A percentile compares a stretch with the other conserved stretches of the same genome.
These are phyloP conservation scores for Typhlomys cinereus DNA, from an alignment of 2,113 vertebrate species.

Conservation along the genomic window DNA sequence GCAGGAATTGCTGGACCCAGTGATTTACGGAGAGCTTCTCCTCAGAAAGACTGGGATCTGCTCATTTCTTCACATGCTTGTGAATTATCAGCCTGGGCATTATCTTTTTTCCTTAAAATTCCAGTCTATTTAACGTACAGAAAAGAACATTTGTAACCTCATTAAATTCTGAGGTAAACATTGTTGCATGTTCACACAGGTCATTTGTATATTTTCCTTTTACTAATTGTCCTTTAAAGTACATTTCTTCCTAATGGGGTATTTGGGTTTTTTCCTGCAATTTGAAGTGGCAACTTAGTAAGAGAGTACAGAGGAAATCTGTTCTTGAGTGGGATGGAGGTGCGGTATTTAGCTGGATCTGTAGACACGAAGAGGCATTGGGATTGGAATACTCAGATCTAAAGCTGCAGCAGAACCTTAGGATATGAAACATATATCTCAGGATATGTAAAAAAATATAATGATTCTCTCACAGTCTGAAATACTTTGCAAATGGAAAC, in stretches of 20 bases:
- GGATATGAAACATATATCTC: too few species aligned
- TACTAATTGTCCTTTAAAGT: neutral
- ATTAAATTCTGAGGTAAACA: constrained; percentile 43
- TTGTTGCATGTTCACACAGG: neutral
- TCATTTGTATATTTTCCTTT: constrained; percentile 29
- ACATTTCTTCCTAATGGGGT: constrained; percentile 3
- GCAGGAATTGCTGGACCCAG: neutral
- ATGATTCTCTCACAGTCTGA: neutral
- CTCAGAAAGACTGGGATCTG: neutral
- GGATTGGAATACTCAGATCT: neutral
- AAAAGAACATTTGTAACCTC: neutral
- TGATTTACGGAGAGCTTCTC: neutral
- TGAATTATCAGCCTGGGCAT: neutral
- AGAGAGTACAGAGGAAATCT: neutral
- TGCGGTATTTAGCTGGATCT: neutral
- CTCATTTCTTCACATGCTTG: too few species aligned
- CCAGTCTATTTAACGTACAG: neutral
- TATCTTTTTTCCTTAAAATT: neutral
- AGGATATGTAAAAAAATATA: constrained; percentile 28
- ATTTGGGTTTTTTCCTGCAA: neutral
- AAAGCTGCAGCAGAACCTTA: neutral
- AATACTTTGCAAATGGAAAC: constrained; percentile 5
- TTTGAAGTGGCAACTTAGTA: neutral
- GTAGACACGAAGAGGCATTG: neutral
- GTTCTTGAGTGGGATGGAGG: neutral